These are phyloP conservation scores for Conchocele bisecta DNA, from an alignment of 2,888 invertebrate genomes.

Conservation along the genomic window DNA sequence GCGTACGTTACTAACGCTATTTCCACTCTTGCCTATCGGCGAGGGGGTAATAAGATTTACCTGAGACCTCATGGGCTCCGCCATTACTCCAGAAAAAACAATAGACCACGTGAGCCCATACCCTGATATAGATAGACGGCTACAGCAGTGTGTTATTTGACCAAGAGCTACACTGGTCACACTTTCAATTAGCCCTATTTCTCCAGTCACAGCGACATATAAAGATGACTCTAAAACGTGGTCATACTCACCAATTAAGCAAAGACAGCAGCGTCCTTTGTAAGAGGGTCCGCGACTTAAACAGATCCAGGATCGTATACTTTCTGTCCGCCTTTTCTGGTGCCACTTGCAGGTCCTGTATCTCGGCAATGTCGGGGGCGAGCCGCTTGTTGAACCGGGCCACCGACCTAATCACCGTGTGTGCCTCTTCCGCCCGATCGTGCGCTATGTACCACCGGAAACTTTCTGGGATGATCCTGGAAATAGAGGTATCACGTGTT, in stretches of 20 bases:
- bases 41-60: too few species aligned
- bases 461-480: constrained; percentile 58
- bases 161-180: too few species aligned
- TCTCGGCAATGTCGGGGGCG: constrained; percentile 27
- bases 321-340: constrained; percentile 19
- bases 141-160: too few species aligned
- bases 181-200: too few species aligned
- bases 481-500: neutral
- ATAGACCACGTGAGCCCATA: too few species aligned
- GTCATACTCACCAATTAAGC: constrained; percentile 41
- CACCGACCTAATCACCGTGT: constrained; percentile 33
- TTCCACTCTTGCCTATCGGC: too few species aligned
- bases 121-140: too few species aligned
- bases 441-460: constrained; percentile 56
- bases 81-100: too few species aligned
- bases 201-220: too few species aligned
- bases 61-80: too few species aligned
- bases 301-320: constrained; percentile 42
- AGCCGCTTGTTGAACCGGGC: constrained; percentile 44
- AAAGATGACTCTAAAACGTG: too few species aligned
- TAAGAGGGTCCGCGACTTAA: constrained; percentile 11
- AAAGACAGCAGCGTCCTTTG: constrained; percentile 25
- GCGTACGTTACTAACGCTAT: too few species aligned
- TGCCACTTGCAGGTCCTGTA: neutral
- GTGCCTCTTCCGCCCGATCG: constrained; percentile 42